Percentiles rank a stretch among this genome's conserved stretches.
Conservation (phyloP, 2,113 vertebrate species). For the Oceanodroma tethys region DNA sequence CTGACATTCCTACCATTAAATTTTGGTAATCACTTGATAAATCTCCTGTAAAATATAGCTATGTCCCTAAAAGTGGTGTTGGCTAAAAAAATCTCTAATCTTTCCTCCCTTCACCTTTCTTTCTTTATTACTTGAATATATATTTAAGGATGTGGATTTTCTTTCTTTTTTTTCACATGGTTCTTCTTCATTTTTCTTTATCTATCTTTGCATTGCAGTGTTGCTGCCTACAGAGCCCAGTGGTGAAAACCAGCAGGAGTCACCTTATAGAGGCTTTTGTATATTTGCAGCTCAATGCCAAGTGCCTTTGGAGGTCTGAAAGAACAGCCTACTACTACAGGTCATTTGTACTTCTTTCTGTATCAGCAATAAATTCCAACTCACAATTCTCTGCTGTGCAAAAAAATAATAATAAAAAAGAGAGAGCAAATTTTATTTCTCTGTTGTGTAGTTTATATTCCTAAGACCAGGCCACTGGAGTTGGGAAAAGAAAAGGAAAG, state of each 20-base stretch:
- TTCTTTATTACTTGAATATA: not conserved
- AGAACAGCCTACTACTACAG: not conserved
- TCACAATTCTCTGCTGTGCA: not conserved
- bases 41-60: not conserved
- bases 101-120: not conserved
- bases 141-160: not conserved
- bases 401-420: not conserved
- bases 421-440: not conserved
- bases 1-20: not conserved
- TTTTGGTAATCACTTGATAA: not conserved
- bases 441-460: not conserved
- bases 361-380: not conserved
- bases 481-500: not conserved
- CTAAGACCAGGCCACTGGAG: not conserved
- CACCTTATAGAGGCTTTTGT: not conserved
- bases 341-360: conserved; percentile 3
- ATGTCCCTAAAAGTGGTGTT: not conserved
- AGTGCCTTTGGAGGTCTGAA: not conserved
- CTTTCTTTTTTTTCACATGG: rapidly evolving
- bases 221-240: not conserved
- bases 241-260: not conserved
- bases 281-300: not conserved
- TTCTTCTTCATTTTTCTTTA: not conserved
- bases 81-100: not conserved
- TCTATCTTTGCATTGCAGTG: not conserved